Evolutionary conservation across 2,797 vertebrate genomes (phyloP).

Genomic region (Sebastolobus alascanus): DNA sequence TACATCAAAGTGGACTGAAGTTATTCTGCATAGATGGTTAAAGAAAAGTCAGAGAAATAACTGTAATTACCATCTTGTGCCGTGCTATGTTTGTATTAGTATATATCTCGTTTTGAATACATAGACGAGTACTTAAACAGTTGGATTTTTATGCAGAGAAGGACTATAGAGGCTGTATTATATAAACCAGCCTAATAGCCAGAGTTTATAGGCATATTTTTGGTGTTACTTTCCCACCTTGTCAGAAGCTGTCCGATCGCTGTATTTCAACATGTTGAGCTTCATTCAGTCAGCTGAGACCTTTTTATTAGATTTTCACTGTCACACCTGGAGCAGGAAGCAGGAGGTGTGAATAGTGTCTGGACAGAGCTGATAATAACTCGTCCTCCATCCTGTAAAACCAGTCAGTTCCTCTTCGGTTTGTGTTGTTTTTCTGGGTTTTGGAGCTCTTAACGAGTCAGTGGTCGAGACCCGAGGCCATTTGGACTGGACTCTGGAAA

Average conservation of each 20-base stretch:
- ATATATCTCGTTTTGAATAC: not conserved
- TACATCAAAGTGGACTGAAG: not conserved
- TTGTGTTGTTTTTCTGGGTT: constrained; percentile 15
- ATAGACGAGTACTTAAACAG: not conserved
- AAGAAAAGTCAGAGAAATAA: not conserved
- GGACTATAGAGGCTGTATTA: not conserved
- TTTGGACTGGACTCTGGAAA: constrained; percentile 29
- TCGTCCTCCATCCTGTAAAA: not conserved
- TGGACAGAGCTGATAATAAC: not conserved
- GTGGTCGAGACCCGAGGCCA: not conserved
- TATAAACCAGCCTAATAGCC: not conserved
- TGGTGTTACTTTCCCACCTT: not conserved
- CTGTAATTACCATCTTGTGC: not conserved
- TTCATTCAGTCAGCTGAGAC: not conserved
- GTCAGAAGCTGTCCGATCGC: not conserved
- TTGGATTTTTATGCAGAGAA: not conserved
- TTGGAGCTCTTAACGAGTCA: not conserved
- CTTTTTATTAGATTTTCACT: not conserved
- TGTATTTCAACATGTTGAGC: not conserved
- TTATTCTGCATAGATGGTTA: not conserved
- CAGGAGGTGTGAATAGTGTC: not conserved
- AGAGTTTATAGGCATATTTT: not conserved
- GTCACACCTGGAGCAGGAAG: not conserved
- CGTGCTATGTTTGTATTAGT: not conserved
- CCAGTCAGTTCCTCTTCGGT: not conserved